Evolutionary conservation across 2,797 vertebrate genomes (phyloP).

Genomic region (Mus caroli): DNA sequence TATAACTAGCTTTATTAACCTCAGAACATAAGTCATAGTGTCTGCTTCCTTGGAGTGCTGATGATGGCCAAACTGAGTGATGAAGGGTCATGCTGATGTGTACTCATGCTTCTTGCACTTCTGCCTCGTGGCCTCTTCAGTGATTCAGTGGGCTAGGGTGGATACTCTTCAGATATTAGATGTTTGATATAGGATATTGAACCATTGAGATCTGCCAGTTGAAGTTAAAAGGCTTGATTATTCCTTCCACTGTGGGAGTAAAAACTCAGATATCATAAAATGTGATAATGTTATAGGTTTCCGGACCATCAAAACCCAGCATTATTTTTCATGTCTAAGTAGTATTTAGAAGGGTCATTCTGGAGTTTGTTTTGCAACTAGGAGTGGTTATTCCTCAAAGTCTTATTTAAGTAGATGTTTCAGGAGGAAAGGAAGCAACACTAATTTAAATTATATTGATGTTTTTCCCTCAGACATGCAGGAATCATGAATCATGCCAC

Average conservation of each 20-base stretch:
- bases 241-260: not conserved
- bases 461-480: not conserved
- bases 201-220: not conserved
- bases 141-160: not conserved
- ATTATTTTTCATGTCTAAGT: constrained; percentile 21
- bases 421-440: not conserved
- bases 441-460: not conserved
- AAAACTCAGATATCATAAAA: not conserved
- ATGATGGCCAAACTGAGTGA: not conserved
- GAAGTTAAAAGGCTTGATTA: constrained; percentile 7
- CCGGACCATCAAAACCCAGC: not conserved
- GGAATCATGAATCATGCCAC: constrained; percentile 55
- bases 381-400: not conserved
- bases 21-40: not conserved
- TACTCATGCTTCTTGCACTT: not conserved
- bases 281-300: not conserved
- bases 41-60: not conserved
- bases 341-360: constrained; percentile 8
- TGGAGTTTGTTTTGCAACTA: constrained; percentile 34
- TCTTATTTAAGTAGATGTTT: constrained; percentile 28
- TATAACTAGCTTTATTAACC: not conserved
- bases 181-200: not conserved
- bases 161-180: not conserved
- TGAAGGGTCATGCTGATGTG: not conserved
- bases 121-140: not conserved